These are phyloP conservation scores for Papilio dardanus DNA, from an alignment of 1,140 invertebrate species.

Conservation along the genomic window DNA sequence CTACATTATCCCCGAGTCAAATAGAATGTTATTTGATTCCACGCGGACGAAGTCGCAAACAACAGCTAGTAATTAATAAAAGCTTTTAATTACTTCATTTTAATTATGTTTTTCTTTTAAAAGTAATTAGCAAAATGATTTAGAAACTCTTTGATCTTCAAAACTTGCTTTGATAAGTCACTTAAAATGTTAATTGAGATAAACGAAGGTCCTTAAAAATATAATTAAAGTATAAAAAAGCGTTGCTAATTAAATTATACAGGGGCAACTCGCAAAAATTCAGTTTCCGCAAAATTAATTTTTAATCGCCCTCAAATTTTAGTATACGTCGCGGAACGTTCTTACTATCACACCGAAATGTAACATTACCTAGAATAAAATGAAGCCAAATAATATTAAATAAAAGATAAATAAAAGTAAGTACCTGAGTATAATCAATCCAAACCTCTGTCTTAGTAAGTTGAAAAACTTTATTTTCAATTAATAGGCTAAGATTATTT, in stretches of 20 bases:
- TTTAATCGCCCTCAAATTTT: conserved; percentile 51
- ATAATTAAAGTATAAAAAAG: conserved; percentile 21
- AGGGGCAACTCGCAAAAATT: conserved; percentile 43
- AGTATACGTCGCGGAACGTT: conserved; percentile 30
- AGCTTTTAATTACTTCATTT: too few species aligned
- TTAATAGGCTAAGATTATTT: too few species aligned
- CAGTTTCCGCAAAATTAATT: conserved; percentile 55
- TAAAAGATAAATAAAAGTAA: too few species aligned
- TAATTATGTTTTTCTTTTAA: not conserved
- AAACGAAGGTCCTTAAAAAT: conserved; percentile 19
- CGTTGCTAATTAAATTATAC: conserved; percentile 27
- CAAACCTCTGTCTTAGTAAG: too few species aligned
- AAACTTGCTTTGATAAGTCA: conserved; percentile 24
- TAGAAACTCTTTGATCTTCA: not conserved
- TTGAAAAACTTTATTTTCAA: too few species aligned
- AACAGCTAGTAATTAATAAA: too few species aligned
- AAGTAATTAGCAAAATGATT: not conserved
- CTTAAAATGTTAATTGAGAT: conserved; percentile 29
- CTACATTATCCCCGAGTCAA: too few species aligned
- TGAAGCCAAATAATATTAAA: too few species aligned
- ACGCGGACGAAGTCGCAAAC: too few species aligned
- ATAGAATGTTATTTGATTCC: too few species aligned
- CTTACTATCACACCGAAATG: conserved; percentile 37
- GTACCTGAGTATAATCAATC: too few species aligned
- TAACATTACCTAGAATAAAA: too few species aligned